phyloP scores from a whole-genome alignment of 2,113 vertebrate species.

The Lepus americanus region DNA sequence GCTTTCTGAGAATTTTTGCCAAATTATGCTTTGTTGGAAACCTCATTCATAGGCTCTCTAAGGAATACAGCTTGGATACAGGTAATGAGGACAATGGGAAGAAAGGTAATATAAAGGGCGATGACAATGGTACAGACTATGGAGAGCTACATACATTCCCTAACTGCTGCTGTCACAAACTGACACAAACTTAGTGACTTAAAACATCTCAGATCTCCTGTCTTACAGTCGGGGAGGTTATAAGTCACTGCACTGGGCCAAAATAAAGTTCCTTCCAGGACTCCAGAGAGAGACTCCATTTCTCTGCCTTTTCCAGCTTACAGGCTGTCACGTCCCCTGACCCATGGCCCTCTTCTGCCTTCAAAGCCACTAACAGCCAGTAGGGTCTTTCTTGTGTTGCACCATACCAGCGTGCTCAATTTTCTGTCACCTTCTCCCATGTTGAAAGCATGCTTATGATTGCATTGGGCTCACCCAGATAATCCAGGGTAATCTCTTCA shows the following conservation, averaged over 20 bases:
- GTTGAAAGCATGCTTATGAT: not conserved
- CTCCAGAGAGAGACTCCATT: not conserved
- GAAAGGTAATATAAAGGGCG: not conserved
- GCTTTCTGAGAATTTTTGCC: constrained; percentile 30
- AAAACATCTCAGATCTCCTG: not conserved
- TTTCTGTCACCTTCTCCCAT: not conserved
- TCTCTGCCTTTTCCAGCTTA: not conserved
- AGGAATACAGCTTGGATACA: not conserved
- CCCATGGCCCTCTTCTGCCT: not conserved
- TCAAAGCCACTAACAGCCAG: not conserved
- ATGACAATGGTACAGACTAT: not conserved
- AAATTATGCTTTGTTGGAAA: not conserved
- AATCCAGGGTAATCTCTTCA: constrained; percentile 3
- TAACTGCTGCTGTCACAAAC: constrained; percentile 16
- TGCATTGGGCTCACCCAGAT: not conserved
- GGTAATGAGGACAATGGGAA: not conserved
- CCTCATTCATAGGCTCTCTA: not conserved
- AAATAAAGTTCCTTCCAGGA: not conserved
- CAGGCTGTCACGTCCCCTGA: not conserved
- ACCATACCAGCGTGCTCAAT: not conserved
- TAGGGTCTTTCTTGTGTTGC: not conserved
- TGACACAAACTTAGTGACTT: not conserved
- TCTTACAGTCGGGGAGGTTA: not conserved
- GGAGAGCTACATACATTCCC: not conserved
- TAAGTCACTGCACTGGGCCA: not conserved